phyloP scores from a whole-genome alignment of 2,113 vertebrate species.

The Campylorhamphus procurvoides region DNA sequence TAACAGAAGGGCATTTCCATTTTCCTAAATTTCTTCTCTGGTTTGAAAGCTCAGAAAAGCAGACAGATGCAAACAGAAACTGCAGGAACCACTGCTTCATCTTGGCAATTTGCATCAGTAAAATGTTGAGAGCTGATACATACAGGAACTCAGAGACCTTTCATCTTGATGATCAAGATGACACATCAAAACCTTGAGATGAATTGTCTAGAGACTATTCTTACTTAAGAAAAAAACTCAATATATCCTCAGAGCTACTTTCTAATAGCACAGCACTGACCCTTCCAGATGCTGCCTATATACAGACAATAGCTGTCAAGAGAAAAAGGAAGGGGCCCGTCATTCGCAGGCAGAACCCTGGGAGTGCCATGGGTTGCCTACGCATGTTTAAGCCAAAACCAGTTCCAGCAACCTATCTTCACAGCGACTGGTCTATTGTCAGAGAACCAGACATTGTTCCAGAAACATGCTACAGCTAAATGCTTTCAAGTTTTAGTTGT shows the following conservation, averaged over 20 bases:
- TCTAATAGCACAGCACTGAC: neutral
- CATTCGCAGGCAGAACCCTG: neutral
- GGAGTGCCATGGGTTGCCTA: neutral
- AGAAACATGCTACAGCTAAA: neutral
- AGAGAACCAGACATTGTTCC: neutral
- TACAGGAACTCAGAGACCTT: neutral
- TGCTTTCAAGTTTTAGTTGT: neutral
- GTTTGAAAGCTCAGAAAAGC: neutral
- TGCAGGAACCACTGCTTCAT: neutral
- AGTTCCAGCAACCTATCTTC: neutral
- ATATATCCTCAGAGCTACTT: neutral
- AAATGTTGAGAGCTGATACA: neutral
- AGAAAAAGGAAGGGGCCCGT: neutral
- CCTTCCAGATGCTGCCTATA: neutral
- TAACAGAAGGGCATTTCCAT: neutral
- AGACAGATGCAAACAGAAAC: neutral
- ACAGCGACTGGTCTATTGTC: neutral
- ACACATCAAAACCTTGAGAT: neutral
- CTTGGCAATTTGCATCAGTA: neutral
- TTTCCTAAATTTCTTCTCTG: neutral
- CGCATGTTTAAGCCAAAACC: neutral
- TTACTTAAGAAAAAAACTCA: neutral
- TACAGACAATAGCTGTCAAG: neutral
- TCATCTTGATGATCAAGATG: neutral
- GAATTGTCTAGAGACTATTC: neutral